These are phyloP conservation scores for Acromyrmex charruanus DNA, from an alignment of 1,140 invertebrate genomes.

Conservation along the genomic window DNA sequence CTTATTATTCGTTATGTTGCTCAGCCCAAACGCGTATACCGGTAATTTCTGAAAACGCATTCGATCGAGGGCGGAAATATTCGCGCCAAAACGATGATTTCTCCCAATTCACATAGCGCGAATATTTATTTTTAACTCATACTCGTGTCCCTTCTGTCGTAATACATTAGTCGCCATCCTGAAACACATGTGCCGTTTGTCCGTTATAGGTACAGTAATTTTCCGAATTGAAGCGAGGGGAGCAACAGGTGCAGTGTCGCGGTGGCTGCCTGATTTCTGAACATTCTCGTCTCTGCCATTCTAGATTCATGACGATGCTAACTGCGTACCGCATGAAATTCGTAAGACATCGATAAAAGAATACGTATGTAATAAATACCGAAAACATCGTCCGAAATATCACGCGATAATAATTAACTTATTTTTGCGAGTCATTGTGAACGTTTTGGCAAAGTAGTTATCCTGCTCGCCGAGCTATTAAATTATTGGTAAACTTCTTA, in stretches of 20 bases:
- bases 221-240: background rate
- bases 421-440: no score
- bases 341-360: background rate
- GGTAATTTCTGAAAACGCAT: background rate
- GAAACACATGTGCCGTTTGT: background rate
- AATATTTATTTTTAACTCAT: background rate
- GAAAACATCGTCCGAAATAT: no score
- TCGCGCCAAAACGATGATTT: background rate
- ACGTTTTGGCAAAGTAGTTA: no score
- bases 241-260: constrained; percentile 8
- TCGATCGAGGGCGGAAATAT: background rate
- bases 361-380: no score
- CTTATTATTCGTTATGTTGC: background rate
- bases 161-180: background rate
- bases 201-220: background rate
- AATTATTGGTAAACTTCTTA: no score
- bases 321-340: background rate
- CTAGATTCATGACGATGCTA: background rate
- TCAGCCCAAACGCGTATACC: background rate
- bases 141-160: background rate
- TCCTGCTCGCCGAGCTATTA: no score
- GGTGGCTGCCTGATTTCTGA: background rate
- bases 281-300: background rate
- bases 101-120: background rate
- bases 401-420: no score